These are phyloP conservation scores for Aurelia coerulea DNA, from an alignment of 30 jellyfish, hydroid and myxozoan species.

Conservation along the genomic window DNA sequence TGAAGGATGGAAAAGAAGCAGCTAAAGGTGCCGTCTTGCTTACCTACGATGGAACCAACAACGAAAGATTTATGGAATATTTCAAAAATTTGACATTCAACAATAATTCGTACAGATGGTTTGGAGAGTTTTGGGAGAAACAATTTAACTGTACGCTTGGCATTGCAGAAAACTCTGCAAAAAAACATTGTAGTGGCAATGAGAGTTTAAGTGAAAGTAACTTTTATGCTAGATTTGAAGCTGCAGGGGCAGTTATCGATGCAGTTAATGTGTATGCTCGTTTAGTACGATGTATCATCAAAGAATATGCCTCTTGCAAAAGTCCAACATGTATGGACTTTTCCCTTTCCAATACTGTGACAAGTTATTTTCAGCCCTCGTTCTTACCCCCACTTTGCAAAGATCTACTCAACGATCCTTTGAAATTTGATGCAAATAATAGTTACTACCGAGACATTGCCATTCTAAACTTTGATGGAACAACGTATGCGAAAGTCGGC, in stretches of 20 bases:
- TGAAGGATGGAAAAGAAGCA: neutral
- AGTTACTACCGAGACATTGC: neutral
- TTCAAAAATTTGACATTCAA: constrained; percentile 19
- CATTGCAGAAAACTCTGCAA: neutral
- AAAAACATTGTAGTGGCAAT: constrained; percentile 2
- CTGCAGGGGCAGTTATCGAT: constrained; percentile 1
- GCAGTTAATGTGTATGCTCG: constrained; percentile 21
- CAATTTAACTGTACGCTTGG: constrained; percentile 2
- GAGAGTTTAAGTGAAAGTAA: neutral
- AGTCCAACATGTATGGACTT: too few relatives aligned
- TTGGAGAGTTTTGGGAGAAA: constrained; percentile 53
- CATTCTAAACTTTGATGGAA: neutral
- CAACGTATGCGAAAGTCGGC: neutral
- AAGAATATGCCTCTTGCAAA: too few relatives aligned
- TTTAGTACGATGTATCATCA: neutral
- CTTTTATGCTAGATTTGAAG: neutral
- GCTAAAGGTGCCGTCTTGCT: constrained; percentile 61
- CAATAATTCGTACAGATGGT: constrained; percentile 28
- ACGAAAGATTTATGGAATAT: constrained; percentile 7
- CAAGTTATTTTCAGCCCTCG: neutral
- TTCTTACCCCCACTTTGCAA: neutral
- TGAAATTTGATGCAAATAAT: neutral
- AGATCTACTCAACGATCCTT: neutral
- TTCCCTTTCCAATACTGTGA: neutral
- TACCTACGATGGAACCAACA: neutral